Conservation (phyloP, 2,113 vertebrate genomes). For the Bufo bufo region DNA sequence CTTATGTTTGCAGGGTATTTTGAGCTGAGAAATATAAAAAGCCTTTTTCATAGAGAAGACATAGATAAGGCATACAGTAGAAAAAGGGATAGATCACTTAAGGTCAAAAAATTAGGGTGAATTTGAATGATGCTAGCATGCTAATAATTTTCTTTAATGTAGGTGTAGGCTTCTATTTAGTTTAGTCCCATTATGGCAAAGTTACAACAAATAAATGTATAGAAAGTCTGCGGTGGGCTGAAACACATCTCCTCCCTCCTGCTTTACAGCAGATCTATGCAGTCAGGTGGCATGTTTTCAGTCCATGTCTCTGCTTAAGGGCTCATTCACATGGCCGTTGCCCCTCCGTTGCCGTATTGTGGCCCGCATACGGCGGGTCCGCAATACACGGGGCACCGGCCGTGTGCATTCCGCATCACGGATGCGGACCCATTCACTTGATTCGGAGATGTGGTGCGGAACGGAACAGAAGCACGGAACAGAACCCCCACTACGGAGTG, state of each 20-base stretch:
- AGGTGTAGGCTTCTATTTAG: not conserved
- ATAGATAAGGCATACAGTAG: not conserved
- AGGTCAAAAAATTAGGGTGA: not conserved
- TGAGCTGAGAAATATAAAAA: constrained; percentile 9
- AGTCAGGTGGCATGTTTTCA: not conserved
- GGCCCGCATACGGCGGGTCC: too few species aligned
- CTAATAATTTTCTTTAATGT: not conserved
- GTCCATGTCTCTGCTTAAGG: not conserved
- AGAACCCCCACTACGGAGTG: too few species aligned
- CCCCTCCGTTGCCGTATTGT: too few species aligned
- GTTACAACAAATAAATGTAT: not conserved
- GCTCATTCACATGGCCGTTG: too few species aligned
- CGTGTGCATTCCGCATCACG: too few species aligned
- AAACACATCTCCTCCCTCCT: not conserved
- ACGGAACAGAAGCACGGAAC: too few species aligned
- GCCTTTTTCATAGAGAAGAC: not conserved
- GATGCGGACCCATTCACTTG: too few species aligned
- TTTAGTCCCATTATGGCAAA: not conserved
- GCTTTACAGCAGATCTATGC: not conserved
- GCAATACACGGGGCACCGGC: too few species aligned
- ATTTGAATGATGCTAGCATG: not conserved
- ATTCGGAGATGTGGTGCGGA: too few species aligned
- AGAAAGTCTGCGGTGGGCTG: not conserved
- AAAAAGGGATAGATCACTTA: not conserved
- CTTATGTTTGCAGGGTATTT: not conserved